A percentile compares a stretch with the other conserved stretches of the same genome.
phyloP scores from a whole-genome alignment of 2,797 vertebrate species.

The Nannoperca obscura region DNA sequence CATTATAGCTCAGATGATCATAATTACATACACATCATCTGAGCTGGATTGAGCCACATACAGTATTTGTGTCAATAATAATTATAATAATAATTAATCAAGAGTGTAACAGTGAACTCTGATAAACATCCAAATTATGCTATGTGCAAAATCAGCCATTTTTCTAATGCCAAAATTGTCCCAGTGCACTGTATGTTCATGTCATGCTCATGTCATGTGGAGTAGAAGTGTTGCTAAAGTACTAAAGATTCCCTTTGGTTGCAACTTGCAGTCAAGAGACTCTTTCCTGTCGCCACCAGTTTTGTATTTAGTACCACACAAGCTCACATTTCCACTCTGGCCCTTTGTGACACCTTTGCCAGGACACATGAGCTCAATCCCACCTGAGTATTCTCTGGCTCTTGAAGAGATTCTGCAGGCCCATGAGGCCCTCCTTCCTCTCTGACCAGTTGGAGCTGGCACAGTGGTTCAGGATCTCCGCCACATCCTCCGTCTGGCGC shows the following conservation, averaged over 20 bases:
- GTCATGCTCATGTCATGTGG: too few species aligned
- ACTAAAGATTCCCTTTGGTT: too few species aligned
- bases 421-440: slow-evolving; percentile 95
- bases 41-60: too few species aligned
- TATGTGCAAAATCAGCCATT: too few species aligned
- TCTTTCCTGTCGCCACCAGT: background rate
- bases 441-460: slow-evolving; percentile 99
- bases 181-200: too few species aligned
- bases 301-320: background rate
- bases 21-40: too few species aligned
- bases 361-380: slow-evolving; percentile 7
- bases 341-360: background rate
- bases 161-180: too few species aligned
- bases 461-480: slow-evolving; percentile 97
- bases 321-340: background rate
- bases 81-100: too few species aligned
- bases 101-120: too few species aligned
- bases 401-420: slow-evolving; percentile 94
- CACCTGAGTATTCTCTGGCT: slow-evolving; percentile 94
- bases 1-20: background rate
- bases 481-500: slow-evolving; percentile 96
- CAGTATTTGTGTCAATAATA: too few species aligned
- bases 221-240: too few species aligned
- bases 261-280: background rate
- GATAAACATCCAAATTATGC: too few species aligned